Evolutionary conservation across 2,888 invertebrate species (phyloP), one percentile per base, ranked within the genome.

Genomic region (Pterostichus madidus): DNA sequence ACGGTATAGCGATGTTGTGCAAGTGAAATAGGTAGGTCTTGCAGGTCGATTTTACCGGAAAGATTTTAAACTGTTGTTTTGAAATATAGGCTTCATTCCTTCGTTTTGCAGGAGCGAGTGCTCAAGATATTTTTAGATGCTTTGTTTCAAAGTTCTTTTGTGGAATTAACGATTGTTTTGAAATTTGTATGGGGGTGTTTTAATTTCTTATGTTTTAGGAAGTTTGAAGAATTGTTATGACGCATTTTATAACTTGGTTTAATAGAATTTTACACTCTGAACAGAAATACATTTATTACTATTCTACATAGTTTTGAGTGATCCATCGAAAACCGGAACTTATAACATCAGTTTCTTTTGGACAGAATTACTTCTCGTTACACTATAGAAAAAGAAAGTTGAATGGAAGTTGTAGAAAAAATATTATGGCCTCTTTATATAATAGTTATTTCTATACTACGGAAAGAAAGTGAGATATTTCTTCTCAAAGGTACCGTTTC

Each of bases 41-140:
- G 10, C 49, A 5, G 49, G 49, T 49, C 49, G 49, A 49, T 49
- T 49, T 49, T 49, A 49, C 11, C 11, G 49, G 49, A 39, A 49
- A 49, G 49, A 49, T 49, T 49, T 49, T 49, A 49, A 49, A 49
- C 49, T 49, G 49, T 49, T 49, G 49, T 49, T 49, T 49, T 49
- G 49, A 5, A 49, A 49, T 49, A 49, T 49, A 49, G 49, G 49
- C 49, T 49, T 49, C 49, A n/a, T 49, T 49, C 24, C 24, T 24
- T 24, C 24, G 24, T 24, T 49, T 49, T 39, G 39, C 49, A n/a
- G 49, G 4, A 13, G 8, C 2, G 49, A n/a, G 49, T 49, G 10
- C 49, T 49, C n/a, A 11, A 49, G n/a, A 10, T 49, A 49, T 49
- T 49, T 49, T 49, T 49, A 49, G 49, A 49, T 10, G 39, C 49